Conservation (phyloP, 2,888 invertebrate species). For the Sarcophaga carnaria region DNA sequence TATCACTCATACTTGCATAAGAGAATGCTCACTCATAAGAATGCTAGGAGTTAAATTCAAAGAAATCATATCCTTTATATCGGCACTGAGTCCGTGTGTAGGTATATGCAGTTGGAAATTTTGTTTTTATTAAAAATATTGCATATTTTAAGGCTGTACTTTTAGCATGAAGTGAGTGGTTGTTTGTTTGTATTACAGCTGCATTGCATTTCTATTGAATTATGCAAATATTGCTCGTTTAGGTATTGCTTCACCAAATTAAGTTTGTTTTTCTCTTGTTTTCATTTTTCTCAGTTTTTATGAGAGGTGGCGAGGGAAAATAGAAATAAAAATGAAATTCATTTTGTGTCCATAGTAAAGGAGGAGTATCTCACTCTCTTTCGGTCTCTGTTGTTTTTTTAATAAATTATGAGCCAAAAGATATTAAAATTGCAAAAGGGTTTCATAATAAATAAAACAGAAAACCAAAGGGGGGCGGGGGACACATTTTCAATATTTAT, state of each 20-base stretch:
- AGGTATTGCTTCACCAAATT: slow-evolving; percentile 34
- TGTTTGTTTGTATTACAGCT: slow-evolving; percentile 8
- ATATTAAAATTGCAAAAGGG: slow-evolving; percentile 23
- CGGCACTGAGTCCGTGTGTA: too few species aligned
- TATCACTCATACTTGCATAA: neutral
- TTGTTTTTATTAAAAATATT: slow-evolving; percentile 34
- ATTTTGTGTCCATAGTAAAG: neutral
- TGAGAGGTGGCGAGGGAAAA: neutral
- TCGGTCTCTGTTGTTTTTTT: slow-evolving; percentile 16
- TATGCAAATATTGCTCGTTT: slow-evolving; percentile 52
- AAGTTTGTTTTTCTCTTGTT: slow-evolving; percentile 24
- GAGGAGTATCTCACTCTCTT: neutral
- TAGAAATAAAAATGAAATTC: neutral
- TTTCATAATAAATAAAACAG: too few species aligned
- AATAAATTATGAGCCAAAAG: slow-evolving; percentile 43
- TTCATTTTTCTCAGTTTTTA: neutral
- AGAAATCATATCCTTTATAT: neutral
- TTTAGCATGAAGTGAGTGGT: too few species aligned
- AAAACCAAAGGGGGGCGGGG: neutral
- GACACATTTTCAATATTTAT: slow-evolving; percentile 22
- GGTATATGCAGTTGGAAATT: too few species aligned
- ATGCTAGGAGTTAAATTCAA: neutral
- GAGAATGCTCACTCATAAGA: neutral
- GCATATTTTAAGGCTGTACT: slow-evolving; percentile 33
- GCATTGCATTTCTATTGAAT: slow-evolving; percentile 56